Evolutionary conservation across 2,888 invertebrate species (phyloP).

Genomic region (Phortica okadai): DNA sequence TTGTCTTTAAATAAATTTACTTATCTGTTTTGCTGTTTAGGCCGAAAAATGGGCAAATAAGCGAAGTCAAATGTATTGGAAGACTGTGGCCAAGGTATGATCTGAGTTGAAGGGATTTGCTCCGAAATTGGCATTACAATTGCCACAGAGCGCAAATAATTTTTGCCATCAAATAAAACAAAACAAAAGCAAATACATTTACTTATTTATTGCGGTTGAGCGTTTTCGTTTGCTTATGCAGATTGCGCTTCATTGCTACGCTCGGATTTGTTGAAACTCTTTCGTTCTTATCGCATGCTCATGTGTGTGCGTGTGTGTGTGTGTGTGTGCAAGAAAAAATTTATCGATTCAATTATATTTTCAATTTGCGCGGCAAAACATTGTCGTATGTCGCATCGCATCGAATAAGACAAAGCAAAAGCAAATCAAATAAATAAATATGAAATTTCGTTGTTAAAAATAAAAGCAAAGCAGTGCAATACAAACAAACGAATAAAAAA

Average conservation of each 20-base stretch:
- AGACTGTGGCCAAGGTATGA: neutral
- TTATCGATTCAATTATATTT: constrained; percentile 67
- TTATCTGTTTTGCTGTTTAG: neutral
- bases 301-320: neutral
- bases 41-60: constrained; percentile 4
- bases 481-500: neutral
- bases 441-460: constrained; percentile 52
- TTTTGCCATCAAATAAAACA: no score
- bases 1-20: neutral
- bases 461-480: constrained; percentile 55
- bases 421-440: constrained; percentile 33
- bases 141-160: no score
- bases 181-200: no score
- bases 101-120: neutral
- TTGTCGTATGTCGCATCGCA: constrained; percentile 17
- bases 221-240: neutral
- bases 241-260: neutral
- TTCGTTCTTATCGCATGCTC: constrained; percentile 2
- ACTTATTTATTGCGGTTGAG: no score
- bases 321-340: constrained; percentile 13
- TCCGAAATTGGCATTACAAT: neutral
- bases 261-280: constrained; percentile 18
- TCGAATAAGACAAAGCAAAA: constrained; percentile 57
- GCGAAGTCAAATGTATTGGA: constrained; percentile 23
- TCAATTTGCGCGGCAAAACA: constrained; percentile 61